Evolutionary conservation across 2,113 vertebrate genomes (phyloP).

Genomic region (Ctenodactylus gundi): DNA sequence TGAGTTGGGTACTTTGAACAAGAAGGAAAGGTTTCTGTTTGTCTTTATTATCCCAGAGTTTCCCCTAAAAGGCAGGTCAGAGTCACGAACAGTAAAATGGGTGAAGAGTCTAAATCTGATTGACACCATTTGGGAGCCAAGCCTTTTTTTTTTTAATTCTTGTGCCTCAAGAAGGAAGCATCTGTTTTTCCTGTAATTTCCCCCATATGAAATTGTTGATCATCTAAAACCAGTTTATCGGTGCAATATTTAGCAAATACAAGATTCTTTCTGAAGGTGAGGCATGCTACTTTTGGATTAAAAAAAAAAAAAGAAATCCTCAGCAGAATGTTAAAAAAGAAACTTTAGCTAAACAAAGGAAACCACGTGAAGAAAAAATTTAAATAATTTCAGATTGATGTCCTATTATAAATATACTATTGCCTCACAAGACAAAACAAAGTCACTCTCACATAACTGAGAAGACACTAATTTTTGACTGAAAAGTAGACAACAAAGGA

Average conservation of each 20-base stretch:
- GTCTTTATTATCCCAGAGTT: not conserved
- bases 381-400: constrained; percentile 9
- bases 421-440: not conserved
- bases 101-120: not conserved
- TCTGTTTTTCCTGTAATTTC: constrained; percentile 16
- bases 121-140: not conserved
- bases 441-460: not conserved
- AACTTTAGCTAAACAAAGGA: not conserved
- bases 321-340: not conserved
- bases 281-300: not conserved
- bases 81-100: not conserved
- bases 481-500: not conserved
- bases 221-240: not conserved
- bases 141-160: not conserved
- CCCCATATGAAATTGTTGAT: not conserved
- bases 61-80: not conserved
- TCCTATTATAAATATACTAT: not conserved
- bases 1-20: not conserved
- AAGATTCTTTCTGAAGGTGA: not conserved
- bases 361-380: not conserved
- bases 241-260: not conserved
- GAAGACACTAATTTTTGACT: not conserved
- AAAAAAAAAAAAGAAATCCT: not conserved
- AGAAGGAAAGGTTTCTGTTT: not conserved
- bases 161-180: not conserved